These are phyloP conservation scores for Lordiphosa collinella DNA, from an alignment of 1,140 invertebrate species.

Conservation along the genomic window DNA sequence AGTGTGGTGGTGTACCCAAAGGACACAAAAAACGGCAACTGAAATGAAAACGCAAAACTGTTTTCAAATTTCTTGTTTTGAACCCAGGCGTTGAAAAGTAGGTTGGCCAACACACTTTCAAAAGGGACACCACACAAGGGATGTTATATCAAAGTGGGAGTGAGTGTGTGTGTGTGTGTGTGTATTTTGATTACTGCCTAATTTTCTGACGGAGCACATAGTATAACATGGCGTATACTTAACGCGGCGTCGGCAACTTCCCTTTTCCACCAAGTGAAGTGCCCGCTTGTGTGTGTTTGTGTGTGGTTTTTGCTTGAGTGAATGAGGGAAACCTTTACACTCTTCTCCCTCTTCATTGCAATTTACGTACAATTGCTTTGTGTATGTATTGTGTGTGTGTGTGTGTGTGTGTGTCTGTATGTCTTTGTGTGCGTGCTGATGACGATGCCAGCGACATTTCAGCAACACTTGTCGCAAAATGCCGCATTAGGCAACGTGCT, in stretches of 20 bases:
- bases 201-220: constrained; percentile 57
- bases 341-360: constrained; percentile 20
- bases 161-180: constrained; percentile 26
- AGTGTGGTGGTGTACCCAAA: constrained; percentile 66
- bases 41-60: constrained; percentile 50
- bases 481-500: constrained; percentile 74
- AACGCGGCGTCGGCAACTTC: constrained; percentile 57
- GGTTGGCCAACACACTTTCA: constrained; percentile 48
- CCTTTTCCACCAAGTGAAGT: constrained; percentile 61
- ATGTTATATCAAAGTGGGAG: constrained; percentile 3
- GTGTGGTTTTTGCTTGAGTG: constrained; percentile 64
- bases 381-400: constrained; percentile 5
- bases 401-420: constrained; percentile 10
- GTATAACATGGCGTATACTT: constrained; percentile 70
- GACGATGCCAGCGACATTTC: constrained; percentile 65
- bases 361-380: constrained; percentile 67
- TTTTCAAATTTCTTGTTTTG: constrained; percentile 54
- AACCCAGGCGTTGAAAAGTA: constrained; percentile 43
- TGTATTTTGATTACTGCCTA: constrained; percentile 73
- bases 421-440: constrained; percentile 44
- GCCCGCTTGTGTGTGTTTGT: constrained; percentile 15
- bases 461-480: constrained; percentile 76
- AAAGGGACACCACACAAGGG: constrained; percentile 21
- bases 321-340: constrained; percentile 57
- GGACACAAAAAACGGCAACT: constrained; percentile 56